These are phyloP conservation scores for Melangyna quadrimaculata DNA, from an alignment of 2,888 invertebrate genomes.

Conservation along the genomic window DNA sequence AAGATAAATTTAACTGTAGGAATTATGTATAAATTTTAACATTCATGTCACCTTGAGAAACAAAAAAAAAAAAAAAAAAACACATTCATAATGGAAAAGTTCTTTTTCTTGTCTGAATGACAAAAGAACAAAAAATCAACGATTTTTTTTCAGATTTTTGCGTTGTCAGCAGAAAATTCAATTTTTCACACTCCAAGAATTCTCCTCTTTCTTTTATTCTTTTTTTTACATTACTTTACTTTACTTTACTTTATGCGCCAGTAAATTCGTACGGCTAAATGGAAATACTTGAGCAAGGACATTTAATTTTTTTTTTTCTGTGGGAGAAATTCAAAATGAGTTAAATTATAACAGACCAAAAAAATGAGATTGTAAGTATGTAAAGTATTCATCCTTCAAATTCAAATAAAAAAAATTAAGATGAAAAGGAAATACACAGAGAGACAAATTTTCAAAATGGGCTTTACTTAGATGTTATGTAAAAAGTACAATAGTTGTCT, in stretches of 20 bases:
- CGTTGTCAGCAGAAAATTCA: slow-evolving; percentile 28
- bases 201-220: slow-evolving; percentile 1
- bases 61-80: no score
- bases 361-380: slow-evolving; percentile 1
- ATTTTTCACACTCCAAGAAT: slow-evolving; percentile 28
- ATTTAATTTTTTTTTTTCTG: neutral
- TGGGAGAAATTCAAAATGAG: neutral
- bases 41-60: slow-evolving; percentile 21
- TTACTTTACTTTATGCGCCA: neutral
- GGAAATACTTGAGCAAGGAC: slow-evolving; percentile 4
- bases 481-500: neutral
- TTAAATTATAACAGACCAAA: slow-evolving; percentile 3
- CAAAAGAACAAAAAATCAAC: neutral
- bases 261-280: slow-evolving; percentile 15
- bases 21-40: neutral
- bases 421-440: slow-evolving; percentile 1
- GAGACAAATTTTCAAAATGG: neutral
- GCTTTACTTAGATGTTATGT: neutral
- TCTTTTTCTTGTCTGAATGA: slow-evolving; percentile 6
- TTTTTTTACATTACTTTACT: no score
- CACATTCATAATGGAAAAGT: slow-evolving; percentile 18
- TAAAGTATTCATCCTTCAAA: neutral
- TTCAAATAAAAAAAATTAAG: neutral
- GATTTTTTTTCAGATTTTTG: neutral
- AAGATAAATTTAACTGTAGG: neutral